phyloP scores from a whole-genome alignment of 1,140 invertebrate genomes.

The Zophobas atratus region DNA sequence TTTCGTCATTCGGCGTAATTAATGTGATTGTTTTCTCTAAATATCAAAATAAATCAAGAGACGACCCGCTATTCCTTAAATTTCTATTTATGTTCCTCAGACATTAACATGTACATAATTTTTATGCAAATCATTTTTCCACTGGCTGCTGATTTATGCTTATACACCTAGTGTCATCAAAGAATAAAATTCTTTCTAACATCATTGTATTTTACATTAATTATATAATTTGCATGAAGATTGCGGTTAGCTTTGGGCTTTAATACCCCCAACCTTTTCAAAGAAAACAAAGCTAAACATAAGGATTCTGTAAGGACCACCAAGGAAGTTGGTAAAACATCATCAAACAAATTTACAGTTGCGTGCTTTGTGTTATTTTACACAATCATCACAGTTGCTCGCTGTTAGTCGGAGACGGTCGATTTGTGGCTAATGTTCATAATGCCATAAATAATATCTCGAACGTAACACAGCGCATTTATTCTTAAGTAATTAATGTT shows the following conservation, averaged over 20 bases:
- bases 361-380: neutral
- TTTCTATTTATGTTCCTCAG: constrained; percentile 14
- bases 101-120: constrained; percentile 28
- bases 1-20: neutral
- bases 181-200: constrained; percentile 29
- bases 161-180: constrained; percentile 15
- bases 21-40: constrained; percentile 7
- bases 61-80: constrained; percentile 7
- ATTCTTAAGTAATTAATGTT: too few relatives aligned
- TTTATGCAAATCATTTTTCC: constrained; percentile 17
- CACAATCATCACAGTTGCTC: neutral
- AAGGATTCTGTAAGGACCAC: constrained; percentile 24
- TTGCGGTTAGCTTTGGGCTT: neutral
- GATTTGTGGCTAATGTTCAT: too few relatives aligned
- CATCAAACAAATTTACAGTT: constrained; percentile 14
- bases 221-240: constrained; percentile 13
- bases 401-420: too few relatives aligned
- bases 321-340: constrained; percentile 42
- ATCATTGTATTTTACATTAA: constrained; percentile 40
- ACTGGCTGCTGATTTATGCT: constrained; percentile 21
- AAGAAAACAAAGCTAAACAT: constrained; percentile 16
- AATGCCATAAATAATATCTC: too few relatives aligned
- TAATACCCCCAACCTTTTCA: neutral
- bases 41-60: constrained; percentile 29
- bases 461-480: too few relatives aligned